Evolutionary conservation across 2,888 invertebrate species (phyloP), one percentile per base, ranked within the genome.

Genomic region (Cecidostiba fungosa): DNA sequence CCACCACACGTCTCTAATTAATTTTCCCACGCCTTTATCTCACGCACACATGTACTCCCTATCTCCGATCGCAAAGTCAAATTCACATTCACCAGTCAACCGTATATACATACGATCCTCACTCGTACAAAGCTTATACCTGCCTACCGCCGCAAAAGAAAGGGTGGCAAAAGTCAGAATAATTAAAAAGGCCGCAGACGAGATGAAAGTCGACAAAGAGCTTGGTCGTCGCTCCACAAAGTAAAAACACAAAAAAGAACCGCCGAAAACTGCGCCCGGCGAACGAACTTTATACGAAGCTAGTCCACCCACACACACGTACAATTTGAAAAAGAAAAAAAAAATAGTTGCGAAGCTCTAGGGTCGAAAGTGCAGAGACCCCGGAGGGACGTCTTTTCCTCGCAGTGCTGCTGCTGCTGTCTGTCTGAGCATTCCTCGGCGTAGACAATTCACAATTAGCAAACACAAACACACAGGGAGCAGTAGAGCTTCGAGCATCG

Each of bases 401-500:
- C 39, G 32, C 70, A 19, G 70, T 8, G 62, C 14, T 10, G 6
- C n/a, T n/a, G 4, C 14, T 3, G 66, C 66, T 66, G 12, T 91
- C 89, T 87, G 90, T 90, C 91, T 91, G 91, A 92, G 91, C 92
- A 92, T 92, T 92, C 91, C 90, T 89, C 88, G 59, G 85, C 84
- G 89, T 79, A 92, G 93, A 93, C 92, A 93, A 93, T 93, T 93
- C 92, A 92, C 93, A 93, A 93, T 93, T 93, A 93, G 92, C 92
- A 93, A 93, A 93, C 91, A 92, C 93, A 93, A 93, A 93, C 92
- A 93, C 92, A 91, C 89, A 91, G 91, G 80, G 86, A 79, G 76
- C 59, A 78, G 77, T 62, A 62, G 74, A 26, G 43, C 59, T 29
- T 66, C 14, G 50, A 73, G 73, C 29, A 43, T 23, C 50, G 32